Percentiles rank a stretch among this genome's conserved stretches.
These are phyloP conservation scores for Gnathonemus longibarbis DNA, from an alignment of 2,113 vertebrate genomes.

Conservation along the genomic window DNA sequence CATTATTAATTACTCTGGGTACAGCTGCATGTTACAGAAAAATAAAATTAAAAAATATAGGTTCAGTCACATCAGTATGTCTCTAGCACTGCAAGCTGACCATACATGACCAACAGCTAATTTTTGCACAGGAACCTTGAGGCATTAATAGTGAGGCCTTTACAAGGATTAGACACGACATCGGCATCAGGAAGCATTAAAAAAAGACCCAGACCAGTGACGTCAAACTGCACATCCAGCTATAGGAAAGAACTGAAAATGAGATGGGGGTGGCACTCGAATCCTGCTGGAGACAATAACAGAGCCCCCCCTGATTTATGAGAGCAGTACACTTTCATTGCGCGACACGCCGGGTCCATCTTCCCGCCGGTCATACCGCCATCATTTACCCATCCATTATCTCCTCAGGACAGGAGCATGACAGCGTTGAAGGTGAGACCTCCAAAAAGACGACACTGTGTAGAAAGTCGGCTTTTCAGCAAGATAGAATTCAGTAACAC, in stretches of 20 bases:
- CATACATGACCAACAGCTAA: neutral
- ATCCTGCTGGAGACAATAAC: slow-evolving; percentile 6
- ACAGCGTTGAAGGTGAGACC: neutral
- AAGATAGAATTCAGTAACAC: neutral
- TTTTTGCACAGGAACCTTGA: neutral
- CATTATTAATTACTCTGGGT: neutral
- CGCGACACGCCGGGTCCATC: neutral
- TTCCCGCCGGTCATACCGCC: slow-evolving; percentile 22
- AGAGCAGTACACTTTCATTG: slow-evolving; percentile 24
- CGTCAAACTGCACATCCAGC: neutral
- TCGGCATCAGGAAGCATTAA: neutral
- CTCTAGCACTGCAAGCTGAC: neutral
- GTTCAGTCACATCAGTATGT: neutral
- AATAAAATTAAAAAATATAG: neutral
- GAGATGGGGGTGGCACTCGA: neutral
- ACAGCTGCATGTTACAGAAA: neutral
- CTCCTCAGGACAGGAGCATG: slow-evolving; percentile 1
- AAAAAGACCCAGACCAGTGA: neutral
- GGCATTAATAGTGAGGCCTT: neutral
- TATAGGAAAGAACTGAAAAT: neutral
- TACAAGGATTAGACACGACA: neutral
- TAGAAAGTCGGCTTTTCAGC: neutral
- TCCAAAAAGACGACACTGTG: neutral
- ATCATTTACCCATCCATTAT: slow-evolving; percentile 34
- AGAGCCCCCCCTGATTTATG: slow-evolving; percentile 25